Conservation (phyloP, 2,113 vertebrate genomes). For the Acanthochromis polyacanthus region DNA sequence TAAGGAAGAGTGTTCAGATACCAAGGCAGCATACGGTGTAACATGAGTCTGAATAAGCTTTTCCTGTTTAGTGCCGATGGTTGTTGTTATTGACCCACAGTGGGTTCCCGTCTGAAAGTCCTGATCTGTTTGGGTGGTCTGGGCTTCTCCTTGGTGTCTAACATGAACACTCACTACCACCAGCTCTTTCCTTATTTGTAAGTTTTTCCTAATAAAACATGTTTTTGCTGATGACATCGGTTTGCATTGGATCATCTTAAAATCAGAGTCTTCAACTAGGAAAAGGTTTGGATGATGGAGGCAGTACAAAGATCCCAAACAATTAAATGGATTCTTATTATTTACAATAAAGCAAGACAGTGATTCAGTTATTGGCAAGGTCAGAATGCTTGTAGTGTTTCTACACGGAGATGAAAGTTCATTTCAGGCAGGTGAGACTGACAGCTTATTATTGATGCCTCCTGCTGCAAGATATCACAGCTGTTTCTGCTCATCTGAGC, state of each 20-base stretch:
- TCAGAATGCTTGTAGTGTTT: slow-evolving; percentile 14
- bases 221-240: slow-evolving; percentile 26
- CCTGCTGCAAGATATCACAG: slow-evolving; percentile 38
- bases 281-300: slow-evolving; percentile 3
- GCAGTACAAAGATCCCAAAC: slow-evolving; percentile 12
- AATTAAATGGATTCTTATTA: background rate
- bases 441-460: slow-evolving; percentile 35
- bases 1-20: slow-evolving; percentile 1
- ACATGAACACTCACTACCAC: slow-evolving; percentile 29
- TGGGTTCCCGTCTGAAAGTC: slow-evolving; percentile 40
- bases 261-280: background rate
- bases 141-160: slow-evolving; percentile 55
- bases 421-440: slow-evolving; percentile 35
- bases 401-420: background rate
- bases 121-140: slow-evolving; percentile 79
- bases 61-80: slow-evolving; percentile 42
- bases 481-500: slow-evolving; percentile 49
- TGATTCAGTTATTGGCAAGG: slow-evolving; percentile 16
- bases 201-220: slow-evolving; percentile 43
- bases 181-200: slow-evolving; percentile 31
- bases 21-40: background rate
- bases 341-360: slow-evolving; percentile 15
- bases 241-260: background rate
- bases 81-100: slow-evolving; percentile 48
- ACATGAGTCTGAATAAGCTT: background rate